These are phyloP conservation scores for Drosophila macrospina DNA, from an alignment of 2,888 invertebrate genomes.

Conservation along the genomic window DNA sequence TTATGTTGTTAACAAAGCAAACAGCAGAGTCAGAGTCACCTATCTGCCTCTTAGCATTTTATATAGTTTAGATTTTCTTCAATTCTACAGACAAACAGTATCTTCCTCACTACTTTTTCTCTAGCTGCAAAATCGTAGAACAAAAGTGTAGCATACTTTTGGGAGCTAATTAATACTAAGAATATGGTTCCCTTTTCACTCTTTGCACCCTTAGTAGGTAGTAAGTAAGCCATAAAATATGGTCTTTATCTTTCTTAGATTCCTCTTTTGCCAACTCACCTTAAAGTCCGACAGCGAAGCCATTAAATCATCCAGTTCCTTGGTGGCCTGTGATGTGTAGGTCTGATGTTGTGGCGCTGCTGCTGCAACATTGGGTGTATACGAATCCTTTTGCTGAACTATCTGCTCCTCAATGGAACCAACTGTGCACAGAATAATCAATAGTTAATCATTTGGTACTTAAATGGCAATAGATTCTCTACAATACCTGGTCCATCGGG, in stretches of 20 bases:
- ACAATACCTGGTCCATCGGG: constrained; percentile 83
- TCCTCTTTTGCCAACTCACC: constrained; percentile 86
- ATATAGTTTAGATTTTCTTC: too few relatives aligned
- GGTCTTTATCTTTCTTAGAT: too few relatives aligned
- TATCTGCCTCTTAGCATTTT: too few relatives aligned
- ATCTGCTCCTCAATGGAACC: constrained; percentile 82
- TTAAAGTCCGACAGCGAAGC: constrained; percentile 97
- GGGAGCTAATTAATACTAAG: not conserved
- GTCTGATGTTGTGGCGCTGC: constrained; percentile 57
- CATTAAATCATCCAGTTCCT: constrained; percentile 98
- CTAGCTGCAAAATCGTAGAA: not conserved
- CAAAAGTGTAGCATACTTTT: constrained; percentile 47
- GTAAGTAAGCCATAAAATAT: too few relatives aligned
- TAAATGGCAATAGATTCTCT: not conserved
- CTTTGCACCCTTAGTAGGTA: too few relatives aligned
- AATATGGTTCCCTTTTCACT: not conserved
- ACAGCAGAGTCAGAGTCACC: too few relatives aligned
- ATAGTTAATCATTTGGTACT: not conserved
- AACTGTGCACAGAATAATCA: constrained; percentile 63
- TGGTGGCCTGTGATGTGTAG: constrained; percentile 93
- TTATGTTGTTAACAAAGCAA: too few relatives aligned
- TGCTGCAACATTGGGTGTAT: constrained; percentile 72
- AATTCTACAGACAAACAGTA: too few relatives aligned
- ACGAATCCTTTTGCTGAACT: constrained; percentile 83
- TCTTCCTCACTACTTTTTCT: not conserved